These are phyloP conservation scores for Polypedilum vanderplanki DNA, from an alignment of 1,140 invertebrate genomes.

Conservation along the genomic window DNA sequence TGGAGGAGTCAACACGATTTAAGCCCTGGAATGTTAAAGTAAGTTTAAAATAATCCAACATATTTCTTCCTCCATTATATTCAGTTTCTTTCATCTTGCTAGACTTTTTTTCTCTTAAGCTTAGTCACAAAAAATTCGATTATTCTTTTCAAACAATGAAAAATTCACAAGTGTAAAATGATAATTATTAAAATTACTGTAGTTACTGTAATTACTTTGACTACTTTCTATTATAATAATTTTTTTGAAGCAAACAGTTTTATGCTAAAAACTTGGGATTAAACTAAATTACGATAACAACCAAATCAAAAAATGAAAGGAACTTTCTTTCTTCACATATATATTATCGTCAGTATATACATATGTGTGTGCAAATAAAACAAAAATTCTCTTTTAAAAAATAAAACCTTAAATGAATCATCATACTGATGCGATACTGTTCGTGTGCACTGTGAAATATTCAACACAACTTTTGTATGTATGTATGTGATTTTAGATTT, in stretches of 20 bases:
- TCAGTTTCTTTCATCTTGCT: too few relatives aligned
- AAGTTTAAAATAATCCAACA: neutral
- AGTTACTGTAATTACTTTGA: neutral
- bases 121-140: constrained; percentile 11
- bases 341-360: too few relatives aligned
- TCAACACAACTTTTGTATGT: too few relatives aligned
- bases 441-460: too few relatives aligned
- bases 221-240: too few relatives aligned
- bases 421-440: neutral
- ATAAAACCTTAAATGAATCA: neutral
- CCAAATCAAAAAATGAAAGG: too few relatives aligned
- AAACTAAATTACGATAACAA: too few relatives aligned
- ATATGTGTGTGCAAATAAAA: neutral
- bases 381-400: too few relatives aligned
- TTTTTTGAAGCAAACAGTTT: too few relatives aligned
- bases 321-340: too few relatives aligned
- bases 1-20: constrained; percentile 68
- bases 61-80: neutral
- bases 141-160: constrained; percentile 2
- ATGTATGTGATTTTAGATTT: too few relatives aligned
- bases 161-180: neutral
- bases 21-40: constrained; percentile 36
- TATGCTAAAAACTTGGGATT: too few relatives aligned
- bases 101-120: neutral
- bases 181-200: neutral